phyloP scores from a whole-genome alignment of 2,113 vertebrate genomes.

The Cathartes aura region DNA sequence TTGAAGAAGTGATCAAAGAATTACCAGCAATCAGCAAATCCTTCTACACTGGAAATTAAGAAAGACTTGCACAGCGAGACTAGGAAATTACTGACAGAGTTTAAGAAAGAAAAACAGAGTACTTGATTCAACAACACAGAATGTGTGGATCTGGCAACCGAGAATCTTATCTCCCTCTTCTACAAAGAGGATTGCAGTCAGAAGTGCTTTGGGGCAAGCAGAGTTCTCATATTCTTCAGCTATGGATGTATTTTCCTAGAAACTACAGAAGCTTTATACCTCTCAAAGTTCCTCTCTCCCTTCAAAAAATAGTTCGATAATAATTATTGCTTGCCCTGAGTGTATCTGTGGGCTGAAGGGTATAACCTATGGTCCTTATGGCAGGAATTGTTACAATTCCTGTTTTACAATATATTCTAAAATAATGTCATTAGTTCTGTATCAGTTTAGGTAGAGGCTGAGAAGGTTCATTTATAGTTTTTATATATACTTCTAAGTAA shows the following conservation, averaged over 20 bases:
- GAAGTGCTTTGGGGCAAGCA: not conserved
- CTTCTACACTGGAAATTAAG: not conserved
- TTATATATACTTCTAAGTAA: not conserved
- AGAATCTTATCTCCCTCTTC: not conserved
- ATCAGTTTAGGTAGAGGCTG: not conserved
- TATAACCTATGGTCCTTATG: not conserved
- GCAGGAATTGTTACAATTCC: not conserved
- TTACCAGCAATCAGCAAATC: conserved; percentile 19
- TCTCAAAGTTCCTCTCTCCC: not conserved
- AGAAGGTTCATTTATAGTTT: not conserved
- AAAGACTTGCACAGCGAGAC: not conserved
- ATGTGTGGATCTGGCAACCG: accelerated
- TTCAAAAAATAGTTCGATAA: not conserved
- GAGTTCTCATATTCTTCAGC: not conserved
- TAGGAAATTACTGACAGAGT: not conserved
- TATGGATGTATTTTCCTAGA: not conserved
- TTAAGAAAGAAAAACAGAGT: not conserved
- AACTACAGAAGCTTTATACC: not conserved
- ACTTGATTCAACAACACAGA: not conserved
- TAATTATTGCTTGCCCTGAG: not conserved
- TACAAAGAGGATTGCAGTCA: not conserved
- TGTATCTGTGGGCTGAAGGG: not conserved
- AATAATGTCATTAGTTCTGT: not conserved
- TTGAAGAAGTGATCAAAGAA: conserved; percentile 43
- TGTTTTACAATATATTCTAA: not conserved